phyloP scores from a whole-genome alignment of 1,140 invertebrate species.

The Contarinia nasturtii region DNA sequence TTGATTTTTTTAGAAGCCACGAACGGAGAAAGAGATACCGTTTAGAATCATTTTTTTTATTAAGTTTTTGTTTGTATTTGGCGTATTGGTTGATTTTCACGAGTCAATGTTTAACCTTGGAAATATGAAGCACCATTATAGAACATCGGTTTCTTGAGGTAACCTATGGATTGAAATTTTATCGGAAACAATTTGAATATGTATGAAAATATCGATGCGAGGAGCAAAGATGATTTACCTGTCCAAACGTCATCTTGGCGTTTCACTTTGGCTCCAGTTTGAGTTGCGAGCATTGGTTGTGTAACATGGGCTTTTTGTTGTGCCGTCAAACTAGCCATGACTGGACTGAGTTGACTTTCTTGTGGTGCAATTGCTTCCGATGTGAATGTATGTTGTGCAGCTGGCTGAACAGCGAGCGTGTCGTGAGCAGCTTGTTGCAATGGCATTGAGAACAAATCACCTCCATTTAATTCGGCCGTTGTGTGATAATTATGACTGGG shows the following conservation, averaged over 20 bases:
- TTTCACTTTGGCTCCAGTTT: not conserved
- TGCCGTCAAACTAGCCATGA: not conserved
- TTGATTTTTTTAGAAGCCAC: too few species aligned
- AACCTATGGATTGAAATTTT: too few species aligned
- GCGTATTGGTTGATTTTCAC: too few species aligned
- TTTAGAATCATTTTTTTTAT: too few species aligned
- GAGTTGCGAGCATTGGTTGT: not conserved
- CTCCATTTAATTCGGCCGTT: constrained; percentile 8
- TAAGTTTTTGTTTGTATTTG: too few species aligned
- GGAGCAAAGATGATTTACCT: too few species aligned
- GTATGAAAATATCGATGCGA: too few species aligned
- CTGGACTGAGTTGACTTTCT: not conserved
- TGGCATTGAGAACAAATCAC: constrained; percentile 2
- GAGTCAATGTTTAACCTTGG: too few species aligned
- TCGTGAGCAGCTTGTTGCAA: not conserved
- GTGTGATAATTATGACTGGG: constrained; percentile 8
- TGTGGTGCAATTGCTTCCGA: not conserved
- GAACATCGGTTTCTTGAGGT: too few species aligned
- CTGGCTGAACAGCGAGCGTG: not conserved
- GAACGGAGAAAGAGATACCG: too few species aligned
- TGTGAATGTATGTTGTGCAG: not conserved
- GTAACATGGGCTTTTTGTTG: not conserved
- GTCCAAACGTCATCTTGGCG: constrained; percentile 1
- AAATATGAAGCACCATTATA: too few species aligned
- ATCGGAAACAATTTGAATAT: too few species aligned